Evolutionary conservation across 2,113 vertebrate species (phyloP), one percentile per base, ranked within the genome.

Genomic region (Gadus chalcogrammus): DNA sequence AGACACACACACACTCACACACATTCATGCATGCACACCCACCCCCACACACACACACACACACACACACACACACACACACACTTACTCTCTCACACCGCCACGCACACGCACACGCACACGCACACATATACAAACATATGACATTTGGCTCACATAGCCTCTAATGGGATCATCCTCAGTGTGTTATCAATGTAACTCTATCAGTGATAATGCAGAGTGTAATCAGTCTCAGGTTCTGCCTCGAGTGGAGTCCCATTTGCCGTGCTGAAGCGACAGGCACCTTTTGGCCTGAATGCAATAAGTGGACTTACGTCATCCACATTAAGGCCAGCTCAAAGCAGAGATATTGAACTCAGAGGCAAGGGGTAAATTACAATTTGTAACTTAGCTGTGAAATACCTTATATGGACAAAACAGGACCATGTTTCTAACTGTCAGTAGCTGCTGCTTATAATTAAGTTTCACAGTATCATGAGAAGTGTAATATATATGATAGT

Each of bases 181-280:
- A 82, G 88, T 88, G 82, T 81, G 76, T 75, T 82, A 83, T 86
- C 85, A 67, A 69, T 81, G 72, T 89, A 90, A 90, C 83, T 77
- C 82, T 58, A 86, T 90, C 88, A 90, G 83, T 68, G 77, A 77
- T 79, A 81, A 76, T 84, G 82, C 83, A 79, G 79, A 80, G 81
- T 81, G 63, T 81, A 78, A 78, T 48, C 82, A 48, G 79, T 88
- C 85, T 90, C 86, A 86, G 74, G 85, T 87, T 88, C 80, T 86
- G 69, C 66, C 75, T 59, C 42, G 80, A 79, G 83, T 80, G 79
- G 80, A 70, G 77, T 87, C 83, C 88, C 84, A 87, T 88, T 90
- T 87, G 79, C 87, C 72, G 79, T 74, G 70, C 73, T 75, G 74
- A 83, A 84, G 84, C 84, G 87, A 84, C 87, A 88, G 67, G 75